Conservation (phyloP, 1,140 invertebrate species). For the Aphelenchoides fujianensis region DNA sequence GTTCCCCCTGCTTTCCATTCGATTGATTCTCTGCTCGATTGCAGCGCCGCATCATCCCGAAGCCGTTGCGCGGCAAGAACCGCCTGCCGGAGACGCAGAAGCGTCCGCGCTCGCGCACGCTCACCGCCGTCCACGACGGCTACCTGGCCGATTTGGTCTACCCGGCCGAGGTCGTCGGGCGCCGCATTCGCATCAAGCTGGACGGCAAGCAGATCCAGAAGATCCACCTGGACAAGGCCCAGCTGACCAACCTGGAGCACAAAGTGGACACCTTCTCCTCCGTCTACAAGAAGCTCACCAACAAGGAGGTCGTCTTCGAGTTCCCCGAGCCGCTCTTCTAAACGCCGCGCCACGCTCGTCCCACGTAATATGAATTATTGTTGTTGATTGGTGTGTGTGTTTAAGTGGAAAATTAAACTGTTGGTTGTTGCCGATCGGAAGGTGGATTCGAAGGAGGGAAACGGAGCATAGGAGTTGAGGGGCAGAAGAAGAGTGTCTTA, state of each 20-base stretch:
- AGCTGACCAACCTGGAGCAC: conserved; percentile 98
- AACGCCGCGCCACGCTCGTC: too few relatives aligned
- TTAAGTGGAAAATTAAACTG: too few relatives aligned
- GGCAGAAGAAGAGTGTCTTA: not conserved
- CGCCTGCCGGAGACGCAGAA: conserved; percentile 89
- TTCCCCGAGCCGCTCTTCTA: conserved; percentile 84
- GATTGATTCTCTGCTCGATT: conserved; percentile 36
- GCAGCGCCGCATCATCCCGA: conserved; percentile 92
- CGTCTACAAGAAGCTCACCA: conserved; percentile 97
- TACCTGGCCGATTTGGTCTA: conserved; percentile 95
- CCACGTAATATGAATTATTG: too few relatives aligned
- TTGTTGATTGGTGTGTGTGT: too few relatives aligned
- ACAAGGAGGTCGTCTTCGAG: conserved; percentile 97
- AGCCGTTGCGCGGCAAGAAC: conserved; percentile 90
- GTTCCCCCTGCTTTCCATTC: conserved; percentile 9
- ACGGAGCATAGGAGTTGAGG: too few relatives aligned
- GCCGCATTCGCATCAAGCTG: conserved; percentile 87
- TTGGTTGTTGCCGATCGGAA: too few relatives aligned
- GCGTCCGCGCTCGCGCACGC: conserved; percentile 86
- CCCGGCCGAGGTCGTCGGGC: conserved; percentile 98
- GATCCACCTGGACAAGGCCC: conserved; percentile 94
- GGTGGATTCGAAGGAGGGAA: too few relatives aligned
- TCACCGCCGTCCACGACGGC: conserved; percentile 93
- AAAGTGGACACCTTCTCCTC: conserved; percentile 96
- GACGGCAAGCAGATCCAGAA: conserved; percentile 84